Percentiles rank a stretch among this genome's conserved stretches.
Evolutionary conservation across 2,888 invertebrate species (phyloP).

Genomic region (Tridacna crocea): DNA sequence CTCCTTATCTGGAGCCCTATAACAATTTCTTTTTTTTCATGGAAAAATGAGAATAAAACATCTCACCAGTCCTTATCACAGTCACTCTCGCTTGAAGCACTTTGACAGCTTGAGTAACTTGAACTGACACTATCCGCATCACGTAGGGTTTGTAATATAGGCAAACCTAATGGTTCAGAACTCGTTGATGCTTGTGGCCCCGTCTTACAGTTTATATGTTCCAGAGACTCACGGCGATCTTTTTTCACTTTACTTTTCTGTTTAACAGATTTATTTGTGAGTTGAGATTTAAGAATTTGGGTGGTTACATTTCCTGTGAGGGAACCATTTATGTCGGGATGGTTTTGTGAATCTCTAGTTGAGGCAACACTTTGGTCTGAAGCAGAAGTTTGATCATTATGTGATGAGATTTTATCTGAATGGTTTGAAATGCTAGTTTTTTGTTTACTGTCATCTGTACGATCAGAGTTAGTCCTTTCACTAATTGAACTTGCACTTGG

Average conservation of each 20-base stretch:
- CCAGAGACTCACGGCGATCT: conserved; percentile 36
- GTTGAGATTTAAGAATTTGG: conserved; percentile 11
- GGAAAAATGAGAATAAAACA: neutral
- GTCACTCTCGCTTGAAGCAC: conserved; percentile 66
- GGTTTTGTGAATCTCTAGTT: neutral
- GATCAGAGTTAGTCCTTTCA: neutral
- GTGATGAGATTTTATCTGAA: neutral
- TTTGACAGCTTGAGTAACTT: conserved; percentile 65
- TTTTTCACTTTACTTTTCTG: conserved; percentile 5
- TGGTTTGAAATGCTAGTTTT: neutral
- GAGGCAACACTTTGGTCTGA: neutral
- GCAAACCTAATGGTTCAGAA: conserved; percentile 15
- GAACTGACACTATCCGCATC: conserved; percentile 56
- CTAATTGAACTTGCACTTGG: neutral
- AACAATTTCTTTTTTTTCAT: too few species aligned
- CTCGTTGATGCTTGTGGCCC: conserved; percentile 33
- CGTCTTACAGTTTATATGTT: conserved; percentile 57
- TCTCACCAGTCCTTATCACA: conserved; percentile 74
- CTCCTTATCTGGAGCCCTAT: too few species aligned
- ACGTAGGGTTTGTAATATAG: conserved; percentile 45
- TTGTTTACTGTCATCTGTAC: neutral
- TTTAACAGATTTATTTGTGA: conserved; percentile 2
- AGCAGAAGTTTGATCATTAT: neutral
- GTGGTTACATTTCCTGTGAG: neutral
- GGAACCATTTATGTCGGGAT: neutral